These are phyloP conservation scores for Zele albiditarsus DNA, from an alignment of 2,888 invertebrate genomes.

Conservation along the genomic window DNA sequence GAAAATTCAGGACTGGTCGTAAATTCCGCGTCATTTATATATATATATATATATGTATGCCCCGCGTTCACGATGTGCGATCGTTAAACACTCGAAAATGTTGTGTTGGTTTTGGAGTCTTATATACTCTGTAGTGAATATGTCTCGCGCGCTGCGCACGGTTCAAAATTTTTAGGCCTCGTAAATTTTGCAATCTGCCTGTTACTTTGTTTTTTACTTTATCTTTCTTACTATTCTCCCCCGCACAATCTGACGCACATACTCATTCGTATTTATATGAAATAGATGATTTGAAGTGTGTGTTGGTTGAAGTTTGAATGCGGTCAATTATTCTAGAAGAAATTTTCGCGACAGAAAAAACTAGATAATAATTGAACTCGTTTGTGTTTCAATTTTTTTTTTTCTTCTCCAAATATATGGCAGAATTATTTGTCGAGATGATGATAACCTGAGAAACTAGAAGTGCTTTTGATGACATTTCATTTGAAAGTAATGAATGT, in stretches of 20 bases:
- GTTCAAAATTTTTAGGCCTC: constrained; percentile 51
- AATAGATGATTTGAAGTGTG: neutral
- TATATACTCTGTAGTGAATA: constrained; percentile 17
- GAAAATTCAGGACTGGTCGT: constrained; percentile 48
- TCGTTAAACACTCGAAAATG: constrained; percentile 55
- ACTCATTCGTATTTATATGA: constrained; percentile 7
- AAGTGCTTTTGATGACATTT: too few species aligned
- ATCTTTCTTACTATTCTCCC: constrained; percentile 29
- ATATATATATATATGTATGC: constrained; percentile 10
- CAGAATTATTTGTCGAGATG: too few species aligned
- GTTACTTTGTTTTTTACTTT: constrained; percentile 41
- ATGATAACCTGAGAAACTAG: too few species aligned
- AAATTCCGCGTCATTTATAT: constrained; percentile 48
- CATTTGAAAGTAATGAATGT: too few species aligned
- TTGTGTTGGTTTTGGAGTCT: neutral
- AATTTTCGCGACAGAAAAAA: too few species aligned
- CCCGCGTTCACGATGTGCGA: constrained; percentile 46
- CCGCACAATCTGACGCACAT: constrained; percentile 21
- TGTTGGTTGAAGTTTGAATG: neutral
- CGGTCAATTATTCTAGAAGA: neutral
- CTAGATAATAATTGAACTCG: too few species aligned
- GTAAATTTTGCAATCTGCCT: constrained; percentile 57
- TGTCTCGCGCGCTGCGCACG: neutral
- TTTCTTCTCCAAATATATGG: too few species aligned
- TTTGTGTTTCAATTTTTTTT: too few species aligned